A percentile compares a stretch with the other conserved stretches of the same genome.
These are phyloP conservation scores for Phenganax subtilis DNA, from an alignment of 92 coral and sea anemone genomes.

Conservation along the genomic window DNA sequence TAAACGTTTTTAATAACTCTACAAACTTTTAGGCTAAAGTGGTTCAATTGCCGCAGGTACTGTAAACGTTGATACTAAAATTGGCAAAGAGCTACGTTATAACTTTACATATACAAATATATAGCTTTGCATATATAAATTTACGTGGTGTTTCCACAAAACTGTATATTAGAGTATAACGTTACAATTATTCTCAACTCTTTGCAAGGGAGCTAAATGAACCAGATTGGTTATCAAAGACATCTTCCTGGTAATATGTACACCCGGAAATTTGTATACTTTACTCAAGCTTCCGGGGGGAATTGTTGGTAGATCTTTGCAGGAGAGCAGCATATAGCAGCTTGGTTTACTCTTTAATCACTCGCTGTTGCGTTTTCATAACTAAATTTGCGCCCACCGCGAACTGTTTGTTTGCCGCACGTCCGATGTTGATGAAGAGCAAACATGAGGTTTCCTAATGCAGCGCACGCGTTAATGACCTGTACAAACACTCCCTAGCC, in stretches of 20 bases:
- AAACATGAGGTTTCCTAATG: conserved; percentile 25
- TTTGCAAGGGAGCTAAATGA: background rate
- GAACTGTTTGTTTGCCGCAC: conserved; percentile 30
- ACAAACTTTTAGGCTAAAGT: no score
- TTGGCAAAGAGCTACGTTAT: no score
- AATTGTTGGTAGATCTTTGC: background rate
- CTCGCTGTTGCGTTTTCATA: conserved; percentile 15
- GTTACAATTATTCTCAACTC: background rate
- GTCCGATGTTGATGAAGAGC: conserved; percentile 16
- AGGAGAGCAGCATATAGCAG: conserved; percentile 25
- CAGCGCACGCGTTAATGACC: conserved; percentile 23
- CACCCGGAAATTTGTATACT: conserved; percentile 7
- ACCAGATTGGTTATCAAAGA: background rate
- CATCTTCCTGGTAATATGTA: no score
- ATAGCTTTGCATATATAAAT: no score
- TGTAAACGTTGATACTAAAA: no score
- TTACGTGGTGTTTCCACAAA: no score
- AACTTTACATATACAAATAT: no score
- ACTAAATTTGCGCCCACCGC: conserved; percentile 39
- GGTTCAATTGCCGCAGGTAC: no score
- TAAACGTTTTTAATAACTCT: no score
- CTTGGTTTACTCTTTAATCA: conserved; percentile 36
- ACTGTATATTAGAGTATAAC: background rate
- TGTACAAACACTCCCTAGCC: conserved; percentile 17
- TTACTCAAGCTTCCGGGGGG: background rate